Conservation (phyloP, 1,140 invertebrate genomes). For the Adelges cooleyi region DNA sequence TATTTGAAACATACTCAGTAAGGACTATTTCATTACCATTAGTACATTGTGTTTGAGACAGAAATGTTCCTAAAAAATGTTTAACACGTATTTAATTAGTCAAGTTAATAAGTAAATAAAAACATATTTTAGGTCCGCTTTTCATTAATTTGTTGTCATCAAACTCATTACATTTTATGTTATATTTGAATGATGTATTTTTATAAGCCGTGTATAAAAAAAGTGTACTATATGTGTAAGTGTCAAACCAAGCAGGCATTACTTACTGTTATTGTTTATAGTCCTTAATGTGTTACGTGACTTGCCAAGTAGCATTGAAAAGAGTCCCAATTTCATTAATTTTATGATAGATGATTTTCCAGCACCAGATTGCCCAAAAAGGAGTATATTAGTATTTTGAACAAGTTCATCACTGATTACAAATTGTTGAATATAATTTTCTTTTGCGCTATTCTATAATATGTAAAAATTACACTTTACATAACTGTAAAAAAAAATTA, state of each 20-base stretch:
- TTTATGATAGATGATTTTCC: slow-evolving; percentile 66
- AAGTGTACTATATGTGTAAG: no score
- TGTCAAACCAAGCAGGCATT: no score
- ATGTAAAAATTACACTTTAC: no score
- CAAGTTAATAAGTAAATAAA: no score
- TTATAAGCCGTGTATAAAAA: no score
- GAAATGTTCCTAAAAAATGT: not conserved
- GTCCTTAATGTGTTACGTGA: slow-evolving; percentile 18
- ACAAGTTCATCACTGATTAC: slow-evolving; percentile 51
- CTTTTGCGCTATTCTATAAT: slow-evolving; percentile 43
- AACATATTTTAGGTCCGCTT: no score
- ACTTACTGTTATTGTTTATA: slow-evolving; percentile 14
- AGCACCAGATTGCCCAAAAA: slow-evolving; percentile 64
- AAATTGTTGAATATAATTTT: slow-evolving; percentile 58
- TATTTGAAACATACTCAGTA: slow-evolving; percentile 12
- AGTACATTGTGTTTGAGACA: not conserved
- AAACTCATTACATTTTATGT: no score
- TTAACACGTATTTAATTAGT: no score
- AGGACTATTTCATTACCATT: slow-evolving; percentile 16
- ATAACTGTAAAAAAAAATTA: slow-evolving; percentile 28
- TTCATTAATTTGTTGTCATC: no score
- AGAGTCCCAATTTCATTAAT: slow-evolving; percentile 5
- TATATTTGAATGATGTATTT: no score
- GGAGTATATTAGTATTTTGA: slow-evolving; percentile 57
- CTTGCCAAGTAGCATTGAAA: slow-evolving; percentile 18